Conservation (phyloP, 2,797 vertebrate genomes). For the Crossoptilon crossoptilon region DNA sequence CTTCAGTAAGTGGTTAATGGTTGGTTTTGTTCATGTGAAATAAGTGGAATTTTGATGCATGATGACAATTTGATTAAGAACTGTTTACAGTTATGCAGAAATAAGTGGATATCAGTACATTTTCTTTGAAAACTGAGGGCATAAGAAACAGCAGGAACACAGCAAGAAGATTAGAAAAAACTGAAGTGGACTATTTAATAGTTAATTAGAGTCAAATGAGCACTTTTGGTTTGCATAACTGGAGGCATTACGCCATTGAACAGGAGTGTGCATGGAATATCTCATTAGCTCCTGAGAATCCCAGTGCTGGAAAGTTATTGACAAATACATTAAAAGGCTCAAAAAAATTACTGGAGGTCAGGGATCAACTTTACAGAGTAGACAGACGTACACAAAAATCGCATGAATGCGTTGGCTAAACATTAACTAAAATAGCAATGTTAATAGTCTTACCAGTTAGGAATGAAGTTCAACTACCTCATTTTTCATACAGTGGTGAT, state of each 20-base stretch:
- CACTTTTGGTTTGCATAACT: conserved; percentile 42
- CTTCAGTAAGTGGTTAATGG: neutral
- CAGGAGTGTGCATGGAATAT: conserved; percentile 4
- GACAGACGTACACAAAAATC: neutral
- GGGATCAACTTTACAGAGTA: neutral
- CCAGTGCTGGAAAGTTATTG: neutral
- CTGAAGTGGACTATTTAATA: conserved; percentile 53
- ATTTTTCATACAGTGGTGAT: neutral
- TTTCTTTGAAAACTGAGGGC: conserved; percentile 14
- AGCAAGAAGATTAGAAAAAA: conserved; percentile 31
- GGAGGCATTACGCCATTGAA: conserved; percentile 6
- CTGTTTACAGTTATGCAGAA: conserved; percentile 5
- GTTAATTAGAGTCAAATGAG: conserved; percentile 60
- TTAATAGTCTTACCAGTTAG: neutral
- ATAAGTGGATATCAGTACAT: neutral
- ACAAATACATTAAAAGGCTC: neutral
- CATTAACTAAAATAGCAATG: neutral
- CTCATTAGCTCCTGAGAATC: conserved; percentile 23
- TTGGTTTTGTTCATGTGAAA: neutral
- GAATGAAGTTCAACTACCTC: neutral
- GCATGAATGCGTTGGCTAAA: neutral
- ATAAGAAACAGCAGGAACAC: conserved; percentile 44
- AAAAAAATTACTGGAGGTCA: neutral
- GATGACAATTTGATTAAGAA: conserved; percentile 38
- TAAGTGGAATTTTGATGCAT: neutral